These are phyloP conservation scores for Coenobita brevimanus DNA, from an alignment of 1,140 invertebrate genomes.

Conservation along the genomic window DNA sequence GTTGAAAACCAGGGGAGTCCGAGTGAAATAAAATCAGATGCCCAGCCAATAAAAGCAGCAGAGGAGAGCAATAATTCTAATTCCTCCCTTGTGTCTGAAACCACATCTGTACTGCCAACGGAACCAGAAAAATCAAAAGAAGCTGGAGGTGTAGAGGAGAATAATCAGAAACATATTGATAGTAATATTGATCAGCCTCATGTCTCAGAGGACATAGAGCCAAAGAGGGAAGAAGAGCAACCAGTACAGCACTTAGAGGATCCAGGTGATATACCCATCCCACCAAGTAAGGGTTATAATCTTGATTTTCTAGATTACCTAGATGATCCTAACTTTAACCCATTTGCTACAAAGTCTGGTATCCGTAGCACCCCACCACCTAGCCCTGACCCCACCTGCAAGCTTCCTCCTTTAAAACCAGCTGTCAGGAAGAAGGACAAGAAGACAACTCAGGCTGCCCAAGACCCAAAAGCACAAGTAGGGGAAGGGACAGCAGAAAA, in stretches of 20 bases:
- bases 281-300: slow-evolving; percentile 60
- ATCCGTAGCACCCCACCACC: slow-evolving; percentile 61
- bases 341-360: slow-evolving; percentile 66
- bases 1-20: too few species aligned
- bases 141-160: too few species aligned
- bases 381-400: slow-evolving; percentile 48
- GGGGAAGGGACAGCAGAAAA: neutral
- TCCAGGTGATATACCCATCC: slow-evolving; percentile 53
- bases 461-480: neutral
- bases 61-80: too few species aligned
- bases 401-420: slow-evolving; percentile 62
- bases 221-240: too few species aligned
- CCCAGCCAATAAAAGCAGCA: too few species aligned
- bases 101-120: too few species aligned
- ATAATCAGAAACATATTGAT: too few species aligned
- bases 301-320: slow-evolving; percentile 67
- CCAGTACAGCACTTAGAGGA: neutral
- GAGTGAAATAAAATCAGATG: too few species aligned
- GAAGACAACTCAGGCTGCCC: neutral
- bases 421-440: slow-evolving; percentile 41
- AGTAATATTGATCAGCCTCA: neutral
- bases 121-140: too few species aligned
- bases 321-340: slow-evolving; percentile 69
- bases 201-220: neutral
- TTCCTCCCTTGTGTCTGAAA: too few species aligned